Evolutionary conservation across 2,113 vertebrate genomes (phyloP).

Genomic region (Eleginops maclovinus): DNA sequence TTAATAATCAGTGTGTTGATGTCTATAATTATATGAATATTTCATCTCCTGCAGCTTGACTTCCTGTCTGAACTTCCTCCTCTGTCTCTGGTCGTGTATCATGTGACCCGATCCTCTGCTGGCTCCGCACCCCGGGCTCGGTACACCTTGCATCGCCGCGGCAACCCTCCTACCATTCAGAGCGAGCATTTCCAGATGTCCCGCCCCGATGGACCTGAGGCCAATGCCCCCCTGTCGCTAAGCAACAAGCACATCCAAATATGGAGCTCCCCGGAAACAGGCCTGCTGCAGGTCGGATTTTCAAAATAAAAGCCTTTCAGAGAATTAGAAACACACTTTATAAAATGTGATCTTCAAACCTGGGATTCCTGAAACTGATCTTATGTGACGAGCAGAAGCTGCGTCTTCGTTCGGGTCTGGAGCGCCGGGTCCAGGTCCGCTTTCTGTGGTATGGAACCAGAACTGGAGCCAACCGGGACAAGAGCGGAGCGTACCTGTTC

Average conservation of each 20-base stretch:
- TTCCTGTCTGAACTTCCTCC: conserved; percentile 88
- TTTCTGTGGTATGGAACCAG: conserved; percentile 94
- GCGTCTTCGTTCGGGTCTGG: conserved; percentile 70
- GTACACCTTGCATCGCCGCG: conserved; percentile 81
- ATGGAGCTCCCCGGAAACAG: conserved; percentile 84
- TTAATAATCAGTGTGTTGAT: too few species aligned
- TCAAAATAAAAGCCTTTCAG: conserved; percentile 27
- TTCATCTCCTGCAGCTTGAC: conserved; percentile 81
- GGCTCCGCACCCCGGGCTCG: conserved; percentile 79
- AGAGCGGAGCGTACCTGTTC: conserved; percentile 95
- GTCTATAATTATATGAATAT: too few species aligned
- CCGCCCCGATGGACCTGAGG: conserved; percentile 66
- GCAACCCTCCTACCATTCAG: conserved; percentile 43
- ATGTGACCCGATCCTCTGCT: conserved; percentile 80
- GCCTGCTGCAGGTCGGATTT: conserved; percentile 89
- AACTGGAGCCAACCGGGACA: conserved; percentile 83
- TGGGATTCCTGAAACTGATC: too few species aligned
- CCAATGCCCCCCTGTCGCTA: conserved; percentile 79
- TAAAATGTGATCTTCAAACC: too few species aligned
- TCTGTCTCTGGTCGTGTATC: conserved; percentile 87
- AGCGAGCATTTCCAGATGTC: conserved; percentile 85
- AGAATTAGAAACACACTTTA: background rate
- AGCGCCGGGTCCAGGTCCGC: conserved; percentile 84
- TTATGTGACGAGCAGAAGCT: too few species aligned
- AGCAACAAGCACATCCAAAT: conserved; percentile 88